Evolutionary conservation across 2,113 vertebrate genomes (phyloP).

Genomic region (Tupaia tana): DNA sequence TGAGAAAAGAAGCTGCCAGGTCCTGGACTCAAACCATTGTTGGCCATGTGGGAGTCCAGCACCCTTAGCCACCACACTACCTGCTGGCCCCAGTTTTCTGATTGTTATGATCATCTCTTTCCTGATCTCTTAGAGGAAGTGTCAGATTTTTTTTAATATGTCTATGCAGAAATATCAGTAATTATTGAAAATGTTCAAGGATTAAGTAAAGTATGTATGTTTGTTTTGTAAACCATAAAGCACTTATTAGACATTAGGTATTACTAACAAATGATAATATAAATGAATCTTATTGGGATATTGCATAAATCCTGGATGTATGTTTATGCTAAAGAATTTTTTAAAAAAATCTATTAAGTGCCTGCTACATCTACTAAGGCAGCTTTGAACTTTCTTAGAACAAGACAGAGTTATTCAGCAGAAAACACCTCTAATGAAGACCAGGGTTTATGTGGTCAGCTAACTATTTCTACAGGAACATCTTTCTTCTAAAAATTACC

Average conservation of each 20-base stretch:
- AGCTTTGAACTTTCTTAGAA: conserved; percentile 21
- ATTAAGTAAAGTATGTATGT: conserved; percentile 15
- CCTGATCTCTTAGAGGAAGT: background rate
- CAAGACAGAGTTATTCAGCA: conserved; percentile 20
- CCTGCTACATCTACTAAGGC: background rate
- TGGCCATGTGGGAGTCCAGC: too few relatives aligned
- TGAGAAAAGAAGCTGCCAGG: too few relatives aligned
- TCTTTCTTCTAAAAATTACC: background rate
- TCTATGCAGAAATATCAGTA: background rate
- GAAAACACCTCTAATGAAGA: conserved; percentile 12
- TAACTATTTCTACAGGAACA: background rate
- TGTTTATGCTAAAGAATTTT: conserved; percentile 19
- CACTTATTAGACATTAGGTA: background rate
- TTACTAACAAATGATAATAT: conserved; percentile 16
- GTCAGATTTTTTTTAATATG: background rate
- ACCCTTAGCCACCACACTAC: too few relatives aligned
- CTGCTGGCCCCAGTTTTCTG: background rate
- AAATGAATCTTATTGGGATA: background rate
- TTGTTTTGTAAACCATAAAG: conserved; percentile 45
- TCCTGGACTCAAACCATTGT: too few relatives aligned
- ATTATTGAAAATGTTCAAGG: background rate
- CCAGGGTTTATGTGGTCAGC: background rate
- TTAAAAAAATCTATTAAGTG: background rate
- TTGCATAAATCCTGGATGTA: background rate
- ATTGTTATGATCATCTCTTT: background rate